Evolutionary conservation across 1,140 invertebrate species (phyloP), one percentile per base, ranked within the genome.

Genomic region (Mercenaria mercenaria): DNA sequence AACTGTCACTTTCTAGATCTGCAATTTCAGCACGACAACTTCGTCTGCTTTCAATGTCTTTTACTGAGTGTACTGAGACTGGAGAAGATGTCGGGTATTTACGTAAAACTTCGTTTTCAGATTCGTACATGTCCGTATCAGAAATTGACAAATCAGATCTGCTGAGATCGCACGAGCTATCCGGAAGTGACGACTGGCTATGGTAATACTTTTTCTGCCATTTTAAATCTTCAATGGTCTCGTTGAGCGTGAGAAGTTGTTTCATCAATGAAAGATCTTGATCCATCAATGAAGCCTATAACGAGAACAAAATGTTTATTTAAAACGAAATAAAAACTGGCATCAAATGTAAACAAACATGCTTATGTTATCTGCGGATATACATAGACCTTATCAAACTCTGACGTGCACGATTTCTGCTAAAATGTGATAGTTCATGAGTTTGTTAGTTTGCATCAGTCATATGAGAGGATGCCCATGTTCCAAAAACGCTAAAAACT

Each of bases 201-300:
- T 87, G 89, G 69, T 83, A 76, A 80, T 91, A 92, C 34, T 91
- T 90, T 47, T 91, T 86, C 83, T 93, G 93, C 93, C 93, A 94
- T 91, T 94, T 94, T 43, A 94, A 89, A 32, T 94, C 94, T 76
- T 94, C 94, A 47, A 94, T 94, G 13, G 91, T 90, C 85, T 94
- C 94, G 76, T 94, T 94, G 47, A 94, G 85, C 3, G 92, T 94
- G 26, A 94, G 93, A 32, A 94, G 92, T 59, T 94, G 93, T 43
- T 93, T 93, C 94, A 94, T 94, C 88, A 94, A 89, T 1, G 92
- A 92, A 29, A 94, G 88, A 89, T 94, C 94, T 61, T 94, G 94
- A 67, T 94, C 94, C 91, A 94, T 94, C 76, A 94, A 74, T 13
- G 94, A 94, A 8, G 89, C 88, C 94, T 94, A 88, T 29, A 92